These are phyloP conservation scores for Cassiopea xamachana DNA, from an alignment of 30 jellyfish, hydroid and myxozoan species.

Conservation along the genomic window DNA sequence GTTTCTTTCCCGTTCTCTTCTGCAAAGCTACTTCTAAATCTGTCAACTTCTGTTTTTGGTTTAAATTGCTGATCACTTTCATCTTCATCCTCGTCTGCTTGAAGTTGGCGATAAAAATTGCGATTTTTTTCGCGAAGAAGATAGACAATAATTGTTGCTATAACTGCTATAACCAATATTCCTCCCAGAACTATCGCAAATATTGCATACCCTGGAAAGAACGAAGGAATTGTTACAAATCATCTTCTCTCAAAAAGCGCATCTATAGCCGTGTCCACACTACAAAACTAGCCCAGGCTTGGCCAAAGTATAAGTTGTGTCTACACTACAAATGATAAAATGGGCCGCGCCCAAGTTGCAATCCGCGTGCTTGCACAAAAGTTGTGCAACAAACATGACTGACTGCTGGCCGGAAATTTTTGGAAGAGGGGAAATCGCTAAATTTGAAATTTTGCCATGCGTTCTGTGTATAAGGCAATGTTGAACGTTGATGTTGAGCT, in stretches of 20 bases:
- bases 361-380: too few relatives aligned
- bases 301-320: too few relatives aligned
- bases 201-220: constrained; percentile 50
- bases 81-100: background rate
- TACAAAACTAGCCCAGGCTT: too few relatives aligned
- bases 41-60: background rate
- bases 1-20: background rate
- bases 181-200: constrained; percentile 14
- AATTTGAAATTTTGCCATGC: too few relatives aligned
- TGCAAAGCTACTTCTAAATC: background rate
- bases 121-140: background rate
- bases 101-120: background rate
- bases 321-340: too few relatives aligned
- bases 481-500: too few relatives aligned
- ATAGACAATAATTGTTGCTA: background rate
- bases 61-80: background rate
- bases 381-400: too few relatives aligned
- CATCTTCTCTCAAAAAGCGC: background rate
- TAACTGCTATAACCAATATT: constrained; percentile 7
- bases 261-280: background rate
- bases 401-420: too few relatives aligned
- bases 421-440: too few relatives aligned
- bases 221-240: background rate
- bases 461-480: too few relatives aligned
- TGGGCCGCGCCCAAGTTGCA: too few relatives aligned